phyloP scores from a whole-genome alignment of 1,140 invertebrate genomes.

The Camponotus floridanus region DNA sequence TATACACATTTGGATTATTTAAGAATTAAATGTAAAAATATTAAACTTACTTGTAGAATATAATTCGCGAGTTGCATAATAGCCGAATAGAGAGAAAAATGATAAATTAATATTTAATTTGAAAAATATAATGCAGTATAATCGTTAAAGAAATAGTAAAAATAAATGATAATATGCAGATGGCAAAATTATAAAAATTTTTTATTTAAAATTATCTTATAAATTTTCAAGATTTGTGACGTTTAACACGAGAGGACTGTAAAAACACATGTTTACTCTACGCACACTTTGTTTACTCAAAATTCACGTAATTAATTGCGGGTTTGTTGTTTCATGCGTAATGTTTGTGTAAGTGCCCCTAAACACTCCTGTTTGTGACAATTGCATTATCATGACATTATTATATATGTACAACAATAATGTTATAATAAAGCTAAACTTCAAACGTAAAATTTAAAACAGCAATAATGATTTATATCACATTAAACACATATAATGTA shows the following conservation, averaged over 20 bases:
- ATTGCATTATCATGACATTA: not conserved
- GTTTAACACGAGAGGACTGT: not conserved
- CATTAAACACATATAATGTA: conserved; percentile 6
- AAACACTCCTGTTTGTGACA: not conserved
- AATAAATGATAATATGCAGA: no score
- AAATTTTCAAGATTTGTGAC: not conserved
- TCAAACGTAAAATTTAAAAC: conserved; percentile 3
- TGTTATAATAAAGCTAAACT: not conserved
- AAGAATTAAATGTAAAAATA: no score
- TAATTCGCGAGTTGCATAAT: not conserved
- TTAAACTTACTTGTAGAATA: no score
- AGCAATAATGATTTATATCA: conserved; percentile 14
- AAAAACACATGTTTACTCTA: not conserved
- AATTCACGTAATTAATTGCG: not conserved
- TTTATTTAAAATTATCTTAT: not conserved
- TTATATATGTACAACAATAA: no score
- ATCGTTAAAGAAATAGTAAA: no score
- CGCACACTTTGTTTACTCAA: not conserved
- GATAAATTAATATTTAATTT: not conserved
- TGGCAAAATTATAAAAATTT: no score
- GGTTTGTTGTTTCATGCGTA: not conserved
- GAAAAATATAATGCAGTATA: no score
- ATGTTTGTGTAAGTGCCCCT: not conserved
- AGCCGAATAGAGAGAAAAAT: not conserved
- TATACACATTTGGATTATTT: not conserved